Conservation (phyloP, 2,113 vertebrate species). For the Misgurnus mizolepis region DNA sequence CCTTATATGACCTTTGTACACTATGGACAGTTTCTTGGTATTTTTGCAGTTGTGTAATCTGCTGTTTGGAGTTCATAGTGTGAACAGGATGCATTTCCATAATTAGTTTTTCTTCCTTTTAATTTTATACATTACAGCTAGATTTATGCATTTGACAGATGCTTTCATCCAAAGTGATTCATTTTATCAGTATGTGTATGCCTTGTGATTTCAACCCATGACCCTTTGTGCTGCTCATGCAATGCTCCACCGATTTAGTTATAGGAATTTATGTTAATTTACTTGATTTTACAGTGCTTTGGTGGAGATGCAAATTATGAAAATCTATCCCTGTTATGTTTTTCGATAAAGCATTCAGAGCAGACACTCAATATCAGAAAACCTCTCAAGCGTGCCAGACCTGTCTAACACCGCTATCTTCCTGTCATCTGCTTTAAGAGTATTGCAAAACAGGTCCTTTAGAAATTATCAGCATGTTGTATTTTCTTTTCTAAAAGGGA, state of each 20-base stretch:
- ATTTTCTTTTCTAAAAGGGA: neutral
- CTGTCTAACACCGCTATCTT: neutral
- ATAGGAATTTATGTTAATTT: neutral
- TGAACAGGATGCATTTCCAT: neutral
- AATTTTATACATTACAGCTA: neutral
- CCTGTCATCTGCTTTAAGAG: constrained; percentile 7
- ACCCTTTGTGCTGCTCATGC: no score
- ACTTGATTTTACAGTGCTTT: neutral
- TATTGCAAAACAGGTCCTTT: neutral
- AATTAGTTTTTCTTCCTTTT: neutral
- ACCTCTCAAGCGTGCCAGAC: neutral
- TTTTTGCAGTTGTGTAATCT: constrained; percentile 17
- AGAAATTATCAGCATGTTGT: neutral
- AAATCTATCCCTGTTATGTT: neutral
- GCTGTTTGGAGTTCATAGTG: neutral
- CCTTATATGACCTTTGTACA: constrained; percentile 46
- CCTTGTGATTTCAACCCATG: no score
- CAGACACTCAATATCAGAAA: neutral
- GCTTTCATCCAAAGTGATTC: no score
- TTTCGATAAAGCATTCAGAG: neutral
- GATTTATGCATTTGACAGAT: no score
- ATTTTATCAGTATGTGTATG: no score
- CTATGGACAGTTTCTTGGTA: neutral
- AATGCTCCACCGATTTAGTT: no score
- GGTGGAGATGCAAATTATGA: no score